Evolutionary conservation across 30 jellyfish, hydroid and myxozoan species (phyloP).

Genomic region (Cassiopea xamachana): DNA sequence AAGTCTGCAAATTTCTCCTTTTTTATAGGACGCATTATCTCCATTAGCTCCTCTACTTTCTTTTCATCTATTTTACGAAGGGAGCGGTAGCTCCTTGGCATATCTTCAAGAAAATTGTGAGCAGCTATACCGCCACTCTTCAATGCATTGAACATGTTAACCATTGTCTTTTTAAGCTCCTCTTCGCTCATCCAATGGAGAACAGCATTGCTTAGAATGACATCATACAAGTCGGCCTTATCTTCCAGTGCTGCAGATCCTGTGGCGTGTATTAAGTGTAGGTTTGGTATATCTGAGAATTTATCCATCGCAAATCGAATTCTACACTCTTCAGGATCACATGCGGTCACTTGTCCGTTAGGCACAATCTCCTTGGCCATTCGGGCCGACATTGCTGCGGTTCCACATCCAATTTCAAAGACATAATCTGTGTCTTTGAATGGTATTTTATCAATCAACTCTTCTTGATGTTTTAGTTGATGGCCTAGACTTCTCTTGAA

Average conservation of each 20-base stretch:
- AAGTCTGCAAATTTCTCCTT: neutral
- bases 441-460: neutral
- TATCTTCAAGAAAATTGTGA: neutral
- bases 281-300: neutral
- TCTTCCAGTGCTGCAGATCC: conserved; percentile 16
- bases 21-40: neutral
- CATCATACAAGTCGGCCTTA: conserved; percentile 18
- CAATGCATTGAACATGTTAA: neutral
- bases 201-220: conserved; percentile 22
- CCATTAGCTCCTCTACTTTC: neutral
- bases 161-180: conserved; percentile 15
- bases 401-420: conserved; percentile 41
- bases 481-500: neutral
- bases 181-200: conserved; percentile 37
- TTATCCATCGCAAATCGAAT: conserved; percentile 9
- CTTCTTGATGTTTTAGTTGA: neutral
- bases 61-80: neutral
- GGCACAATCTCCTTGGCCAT: conserved; percentile 26
- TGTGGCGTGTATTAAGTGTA: neutral
- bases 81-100: neutral
- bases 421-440: conserved; percentile 8
- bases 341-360: conserved; percentile 19
- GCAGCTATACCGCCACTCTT: conserved; percentile 9
- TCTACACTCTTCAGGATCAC: conserved; percentile 21
- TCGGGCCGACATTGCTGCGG: conserved; percentile 33